Evolutionary conservation across 2,888 invertebrate species (phyloP).

Genomic region (Pecten maximus): DNA sequence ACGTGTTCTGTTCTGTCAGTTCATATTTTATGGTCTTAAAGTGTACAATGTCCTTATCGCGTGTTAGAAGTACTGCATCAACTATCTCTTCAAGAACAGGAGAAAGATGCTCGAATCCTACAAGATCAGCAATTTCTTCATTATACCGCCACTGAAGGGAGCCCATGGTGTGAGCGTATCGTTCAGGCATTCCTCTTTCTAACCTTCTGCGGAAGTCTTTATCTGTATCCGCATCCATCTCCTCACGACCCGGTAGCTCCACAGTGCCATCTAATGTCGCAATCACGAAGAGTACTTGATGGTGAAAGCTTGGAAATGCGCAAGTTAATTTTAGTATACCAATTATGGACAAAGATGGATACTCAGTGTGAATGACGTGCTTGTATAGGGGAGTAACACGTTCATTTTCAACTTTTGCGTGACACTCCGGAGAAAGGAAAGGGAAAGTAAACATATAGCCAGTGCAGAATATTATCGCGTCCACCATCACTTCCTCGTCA

Average conservation of each 20-base stretch:
- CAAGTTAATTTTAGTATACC: conserved; percentile 92
- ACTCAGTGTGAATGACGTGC: conserved; percentile 91
- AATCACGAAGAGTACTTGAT: conserved; percentile 88
- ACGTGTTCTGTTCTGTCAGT: conserved; percentile 48
- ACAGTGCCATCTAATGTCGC: conserved; percentile 87
- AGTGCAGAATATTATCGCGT: conserved; percentile 89
- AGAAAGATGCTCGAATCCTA: conserved; percentile 86
- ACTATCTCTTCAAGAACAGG: conserved; percentile 89
- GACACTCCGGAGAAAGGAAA: conserved; percentile 88
- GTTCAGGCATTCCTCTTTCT: conserved; percentile 87
- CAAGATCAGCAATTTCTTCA: conserved; percentile 87
- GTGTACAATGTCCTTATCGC: conserved; percentile 56
- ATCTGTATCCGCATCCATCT: conserved; percentile 88
- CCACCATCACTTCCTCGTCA: conserved; percentile 85
- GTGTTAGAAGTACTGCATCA: conserved; percentile 83
- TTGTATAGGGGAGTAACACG: conserved; percentile 92
- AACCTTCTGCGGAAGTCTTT: conserved; percentile 86
- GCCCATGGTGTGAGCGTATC: conserved; percentile 93
- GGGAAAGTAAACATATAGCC: conserved; percentile 91
- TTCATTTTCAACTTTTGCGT: conserved; percentile 89
- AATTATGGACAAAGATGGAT: conserved; percentile 91
- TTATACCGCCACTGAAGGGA: conserved; percentile 89
- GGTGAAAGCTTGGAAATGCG: conserved; percentile 93
- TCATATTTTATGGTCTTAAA: conserved; percentile 66
- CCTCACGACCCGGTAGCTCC: conserved; percentile 85